Evolutionary conservation across 2,888 invertebrate species (phyloP).

Genomic region (Macrophya annulata): DNA sequence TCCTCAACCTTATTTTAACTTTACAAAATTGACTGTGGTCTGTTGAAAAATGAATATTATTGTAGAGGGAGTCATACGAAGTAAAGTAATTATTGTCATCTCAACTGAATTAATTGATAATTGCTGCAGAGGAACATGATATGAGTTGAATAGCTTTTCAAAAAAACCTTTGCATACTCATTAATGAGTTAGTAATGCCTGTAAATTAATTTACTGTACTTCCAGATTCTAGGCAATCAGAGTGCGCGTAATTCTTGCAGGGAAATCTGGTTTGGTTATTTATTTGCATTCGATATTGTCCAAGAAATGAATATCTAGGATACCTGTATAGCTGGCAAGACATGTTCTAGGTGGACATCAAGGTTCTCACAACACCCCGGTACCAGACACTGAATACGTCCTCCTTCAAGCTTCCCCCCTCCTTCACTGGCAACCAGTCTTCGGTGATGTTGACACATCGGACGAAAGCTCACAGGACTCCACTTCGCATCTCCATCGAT

Average conservation of each 20-base stretch:
- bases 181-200: neutral
- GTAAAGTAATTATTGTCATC: neutral
- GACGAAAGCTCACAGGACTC: conserved; percentile 80
- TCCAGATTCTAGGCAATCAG: neutral
- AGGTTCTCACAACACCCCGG: conserved; percentile 77
- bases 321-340: conserved; percentile 15
- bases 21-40: neutral
- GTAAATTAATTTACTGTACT: neutral
- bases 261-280: neutral
- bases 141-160: neutral
- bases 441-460: conserved; percentile 75
- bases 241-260: conserved; percentile 3
- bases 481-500: conserved; percentile 69
- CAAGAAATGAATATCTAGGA: neutral
- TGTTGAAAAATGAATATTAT: neutral
- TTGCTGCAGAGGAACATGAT: neutral
- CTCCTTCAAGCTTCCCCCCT: conserved; percentile 81
- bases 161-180: neutral
- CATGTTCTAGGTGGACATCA: conserved; percentile 73
- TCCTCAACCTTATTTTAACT: neutral
- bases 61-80: neutral
- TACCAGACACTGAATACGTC: conserved; percentile 81
- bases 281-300: neutral
- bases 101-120: neutral
- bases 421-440: conserved; percentile 81